phyloP scores from a whole-genome alignment of 2,888 invertebrate genomes.

The Tachina lurida region DNA sequence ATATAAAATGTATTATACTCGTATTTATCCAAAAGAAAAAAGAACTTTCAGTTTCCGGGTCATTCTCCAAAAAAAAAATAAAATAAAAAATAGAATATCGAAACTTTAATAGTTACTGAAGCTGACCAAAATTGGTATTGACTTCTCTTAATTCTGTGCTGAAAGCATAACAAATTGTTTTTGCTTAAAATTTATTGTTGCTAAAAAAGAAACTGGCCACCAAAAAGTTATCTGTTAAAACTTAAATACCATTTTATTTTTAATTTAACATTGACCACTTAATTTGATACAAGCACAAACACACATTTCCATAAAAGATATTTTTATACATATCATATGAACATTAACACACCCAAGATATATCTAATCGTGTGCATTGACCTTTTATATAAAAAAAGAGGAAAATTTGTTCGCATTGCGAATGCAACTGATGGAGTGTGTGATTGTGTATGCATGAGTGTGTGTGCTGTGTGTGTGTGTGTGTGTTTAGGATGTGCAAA shows the following conservation, averaged over 20 bases:
- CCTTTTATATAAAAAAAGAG: constrained; percentile 46
- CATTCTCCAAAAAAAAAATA: no score
- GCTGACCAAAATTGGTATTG: background rate
- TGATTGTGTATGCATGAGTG: background rate
- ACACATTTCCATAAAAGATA: background rate
- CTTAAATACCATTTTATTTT: constrained; percentile 37
- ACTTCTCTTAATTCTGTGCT: background rate
- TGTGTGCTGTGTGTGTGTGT: constrained; percentile 18
- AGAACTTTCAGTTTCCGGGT: no score
- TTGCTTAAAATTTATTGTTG: background rate
- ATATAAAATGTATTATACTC: no score
- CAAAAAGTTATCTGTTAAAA: constrained; percentile 33
- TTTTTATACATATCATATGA: background rate
- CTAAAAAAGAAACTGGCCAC: background rate
- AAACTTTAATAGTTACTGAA: background rate
- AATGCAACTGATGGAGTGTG: background rate
- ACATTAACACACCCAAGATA: constrained; percentile 3
- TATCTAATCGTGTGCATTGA: constrained; percentile 41
- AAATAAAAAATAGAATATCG: background rate
- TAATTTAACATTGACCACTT: constrained; percentile 52
- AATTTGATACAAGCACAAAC: constrained; percentile 11
- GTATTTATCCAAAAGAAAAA: no score
- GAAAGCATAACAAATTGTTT: background rate
- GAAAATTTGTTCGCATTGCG: constrained; percentile 34
- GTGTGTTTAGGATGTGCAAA: background rate